Conservation (phyloP, 2,888 invertebrate species). For the Stomorhina lunata region DNA sequence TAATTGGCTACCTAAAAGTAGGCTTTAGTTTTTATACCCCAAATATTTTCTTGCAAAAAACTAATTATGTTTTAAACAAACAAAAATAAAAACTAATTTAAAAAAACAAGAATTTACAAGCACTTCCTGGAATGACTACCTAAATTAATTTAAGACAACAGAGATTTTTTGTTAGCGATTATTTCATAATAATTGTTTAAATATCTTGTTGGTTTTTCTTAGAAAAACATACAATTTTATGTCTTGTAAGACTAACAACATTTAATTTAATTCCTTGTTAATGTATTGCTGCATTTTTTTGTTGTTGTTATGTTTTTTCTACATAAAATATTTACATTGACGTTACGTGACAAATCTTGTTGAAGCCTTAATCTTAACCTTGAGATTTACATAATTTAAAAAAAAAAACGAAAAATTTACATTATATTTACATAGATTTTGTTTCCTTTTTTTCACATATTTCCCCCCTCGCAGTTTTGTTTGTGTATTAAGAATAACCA, state of each 20-base stretch:
- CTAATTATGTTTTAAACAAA: too few relatives aligned
- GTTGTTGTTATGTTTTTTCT: neutral
- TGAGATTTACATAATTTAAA: constrained; percentile 14
- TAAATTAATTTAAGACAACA: neutral
- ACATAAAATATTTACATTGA: constrained; percentile 4
- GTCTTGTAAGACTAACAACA: neutral
- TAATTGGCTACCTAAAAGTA: too few relatives aligned
- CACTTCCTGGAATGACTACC: too few relatives aligned
- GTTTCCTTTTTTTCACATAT: too few relatives aligned
- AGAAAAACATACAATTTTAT: neutral
- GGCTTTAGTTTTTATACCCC: too few relatives aligned
- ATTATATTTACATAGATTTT: too few relatives aligned
- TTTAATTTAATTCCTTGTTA: neutral
- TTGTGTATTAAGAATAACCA: too few relatives aligned
- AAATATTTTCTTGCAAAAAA: too few relatives aligned
- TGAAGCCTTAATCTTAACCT: constrained; percentile 33
- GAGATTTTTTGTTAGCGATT: neutral
- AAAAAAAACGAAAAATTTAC: too few relatives aligned
- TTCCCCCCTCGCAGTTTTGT: too few relatives aligned
- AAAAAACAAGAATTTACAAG: too few relatives aligned
- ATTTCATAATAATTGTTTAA: neutral
- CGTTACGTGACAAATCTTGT: constrained; percentile 31
- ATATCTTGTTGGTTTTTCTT: neutral
- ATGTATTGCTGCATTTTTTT: neutral
- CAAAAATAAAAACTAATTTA: too few relatives aligned